phyloP scores from a whole-genome alignment of 2,113 vertebrate genomes.

The Colistium nudipinnis region DNA sequence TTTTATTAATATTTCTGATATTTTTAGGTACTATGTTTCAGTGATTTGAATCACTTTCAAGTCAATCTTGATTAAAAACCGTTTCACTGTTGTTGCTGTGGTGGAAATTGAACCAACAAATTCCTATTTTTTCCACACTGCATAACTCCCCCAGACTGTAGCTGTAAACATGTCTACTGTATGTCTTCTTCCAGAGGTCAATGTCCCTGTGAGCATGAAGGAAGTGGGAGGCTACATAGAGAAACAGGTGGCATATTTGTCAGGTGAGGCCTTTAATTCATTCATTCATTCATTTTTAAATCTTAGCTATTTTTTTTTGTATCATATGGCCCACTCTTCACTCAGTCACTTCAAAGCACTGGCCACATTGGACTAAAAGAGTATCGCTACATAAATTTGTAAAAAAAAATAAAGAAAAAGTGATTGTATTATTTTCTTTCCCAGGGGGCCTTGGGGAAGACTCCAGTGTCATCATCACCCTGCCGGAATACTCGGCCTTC shows the following conservation, averaged over 20 bases:
- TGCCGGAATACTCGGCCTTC: conserved; percentile 92
- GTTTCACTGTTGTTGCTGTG: neutral
- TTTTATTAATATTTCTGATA: too few species aligned
- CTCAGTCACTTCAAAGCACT: neutral
- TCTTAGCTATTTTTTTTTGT: neutral
- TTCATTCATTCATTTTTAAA: neutral
- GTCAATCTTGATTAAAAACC: neutral
- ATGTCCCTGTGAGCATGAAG: conserved; percentile 83
- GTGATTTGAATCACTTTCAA: neutral
- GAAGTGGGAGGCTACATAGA: conserved; percentile 90
- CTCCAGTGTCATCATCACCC: conserved; percentile 92
- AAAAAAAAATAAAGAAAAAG: neutral
- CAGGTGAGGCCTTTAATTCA: conserved; percentile 88
- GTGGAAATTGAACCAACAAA: neutral
- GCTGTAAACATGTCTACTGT: neutral
- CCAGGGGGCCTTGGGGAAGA: conserved; percentile 92
- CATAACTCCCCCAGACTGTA: neutral
- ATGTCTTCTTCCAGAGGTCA: conserved; percentile 77
- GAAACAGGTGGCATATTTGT: conserved; percentile 93
- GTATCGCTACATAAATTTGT: too few species aligned
- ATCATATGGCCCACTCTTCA: neutral
- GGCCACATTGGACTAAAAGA: too few species aligned
- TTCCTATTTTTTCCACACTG: too few species aligned
- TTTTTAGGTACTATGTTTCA: too few species aligned
- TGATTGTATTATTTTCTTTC: neutral